A percentile compares a stretch with the other conserved stretches of the same genome.
phyloP scores from a whole-genome alignment of 2,888 invertebrate genomes.

The Ceratothoa steindachneri region DNA sequence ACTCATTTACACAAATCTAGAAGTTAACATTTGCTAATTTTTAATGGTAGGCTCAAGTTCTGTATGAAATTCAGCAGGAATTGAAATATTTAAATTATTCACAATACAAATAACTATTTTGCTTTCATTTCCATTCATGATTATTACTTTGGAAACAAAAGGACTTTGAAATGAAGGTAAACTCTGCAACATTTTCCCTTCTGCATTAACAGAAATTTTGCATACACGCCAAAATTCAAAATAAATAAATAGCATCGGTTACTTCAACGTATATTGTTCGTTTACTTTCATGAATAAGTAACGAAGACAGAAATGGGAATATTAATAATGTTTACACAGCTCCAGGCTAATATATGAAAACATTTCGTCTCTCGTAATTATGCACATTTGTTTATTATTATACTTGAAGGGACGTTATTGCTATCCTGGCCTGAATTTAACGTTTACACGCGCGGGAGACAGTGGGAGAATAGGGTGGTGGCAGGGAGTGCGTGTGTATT shows the following conservation, averaged over 20 bases:
- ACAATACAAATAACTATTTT: constrained; percentile 13
- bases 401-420: constrained; percentile 13
- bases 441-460: constrained; percentile 1
- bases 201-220: constrained; percentile 12
- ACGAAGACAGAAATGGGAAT: constrained; percentile 13
- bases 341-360: constrained; percentile 15
- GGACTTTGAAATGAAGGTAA: constrained; percentile 3
- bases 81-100: constrained; percentile 13
- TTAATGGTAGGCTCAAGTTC: not conserved
- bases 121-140: constrained; percentile 4
- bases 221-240: constrained; percentile 3
- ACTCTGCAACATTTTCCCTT: constrained; percentile 7
- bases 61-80: not conserved
- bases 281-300: constrained; percentile 11
- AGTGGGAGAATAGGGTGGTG: no score
- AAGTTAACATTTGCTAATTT: not conserved
- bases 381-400: constrained; percentile 13
- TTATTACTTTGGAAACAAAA: constrained; percentile 11
- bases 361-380: constrained; percentile 5
- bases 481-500: no score
- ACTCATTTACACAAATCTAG: not conserved
- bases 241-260: constrained; percentile 10
- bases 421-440: constrained; percentile 8
- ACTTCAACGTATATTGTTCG: constrained; percentile 12
- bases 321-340: constrained; percentile 15